Evolutionary conservation across 2,797 vertebrate genomes (phyloP).

Genomic region (Acrossocheilus wenchowensis): DNA sequence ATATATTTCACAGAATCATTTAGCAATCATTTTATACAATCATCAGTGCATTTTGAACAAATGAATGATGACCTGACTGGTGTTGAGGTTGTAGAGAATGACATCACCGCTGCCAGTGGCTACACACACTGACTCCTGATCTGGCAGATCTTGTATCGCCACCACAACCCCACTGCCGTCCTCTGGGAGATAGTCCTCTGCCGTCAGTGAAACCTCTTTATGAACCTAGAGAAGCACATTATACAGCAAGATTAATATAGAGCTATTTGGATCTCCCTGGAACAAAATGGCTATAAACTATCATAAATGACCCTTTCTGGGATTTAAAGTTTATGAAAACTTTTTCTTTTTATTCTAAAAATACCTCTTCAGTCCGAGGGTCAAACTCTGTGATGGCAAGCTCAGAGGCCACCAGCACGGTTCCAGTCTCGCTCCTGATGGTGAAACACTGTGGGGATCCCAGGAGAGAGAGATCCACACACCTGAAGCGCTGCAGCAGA

Average conservation of each 20-base stretch:
- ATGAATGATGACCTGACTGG: slow-evolving; percentile 79
- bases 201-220: slow-evolving; percentile 82
- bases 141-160: slow-evolving; percentile 88
- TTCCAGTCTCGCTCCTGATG: slow-evolving; percentile 76
- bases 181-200: slow-evolving; percentile 82
- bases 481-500: slow-evolving; percentile 77
- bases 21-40: neutral
- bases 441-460: slow-evolving; percentile 82
- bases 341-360: neutral
- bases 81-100: slow-evolving; percentile 85
- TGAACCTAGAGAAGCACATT: slow-evolving; percentile 76
- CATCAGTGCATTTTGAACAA: neutral
- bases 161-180: slow-evolving; percentile 86
- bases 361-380: slow-evolving; percentile 79
- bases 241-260: neutral
- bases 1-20: neutral
- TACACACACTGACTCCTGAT: slow-evolving; percentile 88
- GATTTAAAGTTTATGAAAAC: neutral
- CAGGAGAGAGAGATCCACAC: slow-evolving; percentile 66
- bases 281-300: neutral
- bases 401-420: slow-evolving; percentile 81
- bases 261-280: neutral
- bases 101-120: slow-evolving; percentile 90
- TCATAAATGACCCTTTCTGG: neutral
- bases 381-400: slow-evolving; percentile 82